These are phyloP conservation scores for Cardiocondyla obscurior DNA, from an alignment of 1,140 invertebrate species.

Conservation along the genomic window DNA sequence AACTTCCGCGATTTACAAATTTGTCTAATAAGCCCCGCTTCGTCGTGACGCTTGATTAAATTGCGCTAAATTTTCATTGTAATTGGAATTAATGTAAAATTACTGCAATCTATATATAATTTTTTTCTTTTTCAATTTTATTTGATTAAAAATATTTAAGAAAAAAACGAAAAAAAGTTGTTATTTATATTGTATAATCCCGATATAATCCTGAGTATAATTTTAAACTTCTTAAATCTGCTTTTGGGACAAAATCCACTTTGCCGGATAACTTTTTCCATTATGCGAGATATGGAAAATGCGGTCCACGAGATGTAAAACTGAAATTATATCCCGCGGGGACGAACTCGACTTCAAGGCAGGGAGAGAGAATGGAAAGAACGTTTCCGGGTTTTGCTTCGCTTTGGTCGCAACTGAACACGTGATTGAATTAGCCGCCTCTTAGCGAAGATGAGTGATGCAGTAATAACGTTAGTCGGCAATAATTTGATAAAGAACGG, in stretches of 20 bases:
- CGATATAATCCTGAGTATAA: slow-evolving; percentile 28
- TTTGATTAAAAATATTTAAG: background rate
- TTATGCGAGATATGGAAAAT: slow-evolving; percentile 47
- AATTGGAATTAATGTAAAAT: too few relatives aligned
- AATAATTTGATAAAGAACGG: slow-evolving; percentile 44
- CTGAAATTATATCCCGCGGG: slow-evolving; percentile 44
- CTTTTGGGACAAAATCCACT: slow-evolving; percentile 27
- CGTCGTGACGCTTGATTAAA: too few relatives aligned
- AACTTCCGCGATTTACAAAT: background rate
- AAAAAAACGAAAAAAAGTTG: background rate
- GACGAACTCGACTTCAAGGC: background rate
- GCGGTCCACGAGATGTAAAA: slow-evolving; percentile 46
- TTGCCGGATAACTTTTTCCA: slow-evolving; percentile 50
- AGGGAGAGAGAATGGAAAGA: slow-evolving; percentile 6
- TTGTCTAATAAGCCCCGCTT: background rate
- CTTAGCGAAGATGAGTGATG: slow-evolving; percentile 9
- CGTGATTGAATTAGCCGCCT: slow-evolving; percentile 57
- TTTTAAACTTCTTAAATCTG: slow-evolving; percentile 41
- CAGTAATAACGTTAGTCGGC: slow-evolving; percentile 41
- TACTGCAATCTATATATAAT: too few relatives aligned
- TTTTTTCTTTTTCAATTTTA: background rate
- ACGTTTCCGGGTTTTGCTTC: slow-evolving; percentile 25
- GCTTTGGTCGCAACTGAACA: slow-evolving; percentile 33
- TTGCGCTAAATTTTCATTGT: background rate
- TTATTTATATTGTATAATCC: slow-evolving; percentile 1